These are phyloP conservation scores for Trissolcus japonicus DNA, from an alignment of 2,888 invertebrate species.

Conservation along the genomic window DNA sequence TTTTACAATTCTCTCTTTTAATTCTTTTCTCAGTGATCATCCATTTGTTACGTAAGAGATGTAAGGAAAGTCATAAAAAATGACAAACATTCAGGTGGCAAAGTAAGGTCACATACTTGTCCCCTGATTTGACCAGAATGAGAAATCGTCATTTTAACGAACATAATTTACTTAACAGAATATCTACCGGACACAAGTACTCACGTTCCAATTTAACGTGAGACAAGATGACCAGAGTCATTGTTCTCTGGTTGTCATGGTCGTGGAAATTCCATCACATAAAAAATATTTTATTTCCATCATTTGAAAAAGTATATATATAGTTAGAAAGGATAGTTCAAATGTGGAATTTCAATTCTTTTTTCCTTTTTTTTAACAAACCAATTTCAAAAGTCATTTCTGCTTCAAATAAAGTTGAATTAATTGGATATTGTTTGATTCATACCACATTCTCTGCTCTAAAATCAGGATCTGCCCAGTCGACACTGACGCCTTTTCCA, in stretches of 20 bases:
- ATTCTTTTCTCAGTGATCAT: too few species aligned
- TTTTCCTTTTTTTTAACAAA: too few species aligned
- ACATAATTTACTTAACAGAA: constrained; percentile 50
- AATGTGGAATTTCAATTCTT: neutral
- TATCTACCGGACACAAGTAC: constrained; percentile 66
- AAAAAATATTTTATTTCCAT: constrained; percentile 5
- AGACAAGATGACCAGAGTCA: constrained; percentile 65
- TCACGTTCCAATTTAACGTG: constrained; percentile 73
- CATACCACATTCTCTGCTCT: constrained; percentile 68
- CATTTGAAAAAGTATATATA: neutral
- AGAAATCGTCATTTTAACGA: constrained; percentile 29
- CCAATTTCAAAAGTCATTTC: neutral
- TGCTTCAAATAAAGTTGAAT: neutral
- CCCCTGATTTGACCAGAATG: constrained; percentile 36
- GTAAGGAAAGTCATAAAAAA: too few species aligned
- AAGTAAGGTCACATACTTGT: constrained; percentile 42
- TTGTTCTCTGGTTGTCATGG: constrained; percentile 62
- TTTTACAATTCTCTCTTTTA: too few species aligned
- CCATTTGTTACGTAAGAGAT: too few species aligned
- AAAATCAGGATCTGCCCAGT: constrained; percentile 71
- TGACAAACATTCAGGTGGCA: constrained; percentile 27
- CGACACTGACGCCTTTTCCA: constrained; percentile 65
- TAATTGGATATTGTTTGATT: constrained; percentile 9
- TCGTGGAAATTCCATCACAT: constrained; percentile 24
- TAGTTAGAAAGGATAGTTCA: neutral